Conservation (phyloP, 2,797 vertebrate genomes). For the Phalanger gymnotis region DNA sequence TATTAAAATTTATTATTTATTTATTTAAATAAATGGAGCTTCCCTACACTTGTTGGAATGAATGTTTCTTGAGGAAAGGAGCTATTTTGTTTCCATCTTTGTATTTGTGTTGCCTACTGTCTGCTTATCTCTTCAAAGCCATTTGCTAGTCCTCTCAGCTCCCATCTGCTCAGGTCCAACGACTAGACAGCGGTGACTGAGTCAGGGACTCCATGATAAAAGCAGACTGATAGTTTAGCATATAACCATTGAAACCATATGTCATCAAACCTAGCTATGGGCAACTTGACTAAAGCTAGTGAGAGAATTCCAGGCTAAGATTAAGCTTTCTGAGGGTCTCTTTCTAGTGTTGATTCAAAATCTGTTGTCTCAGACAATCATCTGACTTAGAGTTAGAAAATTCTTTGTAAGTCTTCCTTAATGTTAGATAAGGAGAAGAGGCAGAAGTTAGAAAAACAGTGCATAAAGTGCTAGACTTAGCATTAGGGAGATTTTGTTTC, state of each 20-base stretch:
- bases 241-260: neutral
- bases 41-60: neutral
- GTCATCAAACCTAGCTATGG: neutral
- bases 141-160: neutral
- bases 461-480: neutral
- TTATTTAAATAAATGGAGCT: neutral
- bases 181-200: no score
- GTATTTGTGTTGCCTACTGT: neutral
- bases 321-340: neutral
- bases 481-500: neutral
- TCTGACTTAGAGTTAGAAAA: neutral
- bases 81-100: neutral
- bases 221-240: neutral
- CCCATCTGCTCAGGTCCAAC: neutral
- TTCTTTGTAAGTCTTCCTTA: neutral
- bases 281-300: no score
- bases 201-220: no score
- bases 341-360: no score
- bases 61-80: neutral
- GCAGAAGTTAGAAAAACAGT: neutral
- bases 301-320: neutral
- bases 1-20: no score
- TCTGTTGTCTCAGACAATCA: neutral
- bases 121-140: neutral
- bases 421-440: neutral